A percentile compares a stretch with the other conserved stretches of the same genome.
These are phyloP conservation scores for Lasius fuliginosus DNA, from an alignment of 2,888 invertebrate species.

Conservation along the genomic window DNA sequence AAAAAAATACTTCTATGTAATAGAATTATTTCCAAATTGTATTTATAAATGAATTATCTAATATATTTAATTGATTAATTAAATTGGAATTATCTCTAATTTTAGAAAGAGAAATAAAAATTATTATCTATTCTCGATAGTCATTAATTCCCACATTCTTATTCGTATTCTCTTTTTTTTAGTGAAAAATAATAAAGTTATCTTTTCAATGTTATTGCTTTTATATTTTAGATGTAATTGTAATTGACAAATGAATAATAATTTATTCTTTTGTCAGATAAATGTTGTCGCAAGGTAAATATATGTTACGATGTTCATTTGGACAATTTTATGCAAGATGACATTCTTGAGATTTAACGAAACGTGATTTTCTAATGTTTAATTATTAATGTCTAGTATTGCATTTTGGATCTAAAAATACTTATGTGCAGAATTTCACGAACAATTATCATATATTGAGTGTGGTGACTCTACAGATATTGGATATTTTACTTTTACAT, in stretches of 20 bases:
- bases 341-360: not conserved
- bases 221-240: not conserved
- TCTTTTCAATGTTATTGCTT: not conserved
- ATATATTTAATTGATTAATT: not conserved
- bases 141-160: not conserved
- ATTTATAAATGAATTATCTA: not conserved
- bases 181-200: not conserved
- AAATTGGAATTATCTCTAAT: not conserved
- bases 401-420: conserved; percentile 14
- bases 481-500: conserved; percentile 8
- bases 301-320: conserved; percentile 7
- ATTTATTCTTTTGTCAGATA: conserved; percentile 9
- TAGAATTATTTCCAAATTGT: not conserved
- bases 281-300: conserved; percentile 2
- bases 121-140: not conserved
- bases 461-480: not conserved
- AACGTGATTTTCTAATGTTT: not conserved
- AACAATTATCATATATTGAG: not conserved
- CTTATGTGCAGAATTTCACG: not conserved
- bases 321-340: not conserved
- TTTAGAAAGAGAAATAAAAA: not conserved
- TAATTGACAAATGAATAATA: not conserved
- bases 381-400: conserved; percentile 13
- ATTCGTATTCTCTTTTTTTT: not conserved
- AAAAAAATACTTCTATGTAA: not conserved